A percentile compares a stretch with the other conserved stretches of the same genome.
phyloP scores from a whole-genome alignment of 2,888 invertebrate species.

The Diarsia dahlii region DNA sequence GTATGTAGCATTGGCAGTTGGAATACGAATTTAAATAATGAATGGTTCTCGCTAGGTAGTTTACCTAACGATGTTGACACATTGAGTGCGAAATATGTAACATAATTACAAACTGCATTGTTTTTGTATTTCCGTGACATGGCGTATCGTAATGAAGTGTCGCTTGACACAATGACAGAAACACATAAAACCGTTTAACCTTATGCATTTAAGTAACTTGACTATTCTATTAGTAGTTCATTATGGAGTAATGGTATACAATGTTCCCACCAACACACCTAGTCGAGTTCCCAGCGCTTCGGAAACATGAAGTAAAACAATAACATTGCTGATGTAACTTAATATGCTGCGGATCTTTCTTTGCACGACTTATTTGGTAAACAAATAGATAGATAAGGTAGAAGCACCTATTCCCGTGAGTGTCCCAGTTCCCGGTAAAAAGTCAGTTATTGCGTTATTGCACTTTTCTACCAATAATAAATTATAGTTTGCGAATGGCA shows the following conservation, averaged over 20 bases:
- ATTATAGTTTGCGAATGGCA: too few species aligned
- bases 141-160: conserved; percentile 20
- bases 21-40: conserved; percentile 25
- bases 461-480: too few species aligned
- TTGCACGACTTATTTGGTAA: neutral
- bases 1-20: conserved; percentile 18
- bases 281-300: conserved; percentile 27
- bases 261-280: conserved; percentile 1
- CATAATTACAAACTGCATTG: neutral
- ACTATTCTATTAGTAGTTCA: conserved; percentile 20
- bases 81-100: neutral
- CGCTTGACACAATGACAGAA: conserved; percentile 27
- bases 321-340: conserved; percentile 14
- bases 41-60: conserved; percentile 1
- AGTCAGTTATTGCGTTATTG: too few species aligned
- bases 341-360: neutral
- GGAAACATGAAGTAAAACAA: conserved; percentile 17
- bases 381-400: neutral
- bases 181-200: conserved; percentile 24
- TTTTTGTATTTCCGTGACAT: conserved; percentile 1
- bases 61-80: neutral
- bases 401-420: too few species aligned
- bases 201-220: conserved; percentile 35
- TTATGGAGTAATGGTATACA: conserved; percentile 23
- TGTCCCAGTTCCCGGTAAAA: too few species aligned